These are phyloP conservation scores for Metalampra italica DNA, from an alignment of 2,888 invertebrate genomes.

Conservation along the genomic window DNA sequence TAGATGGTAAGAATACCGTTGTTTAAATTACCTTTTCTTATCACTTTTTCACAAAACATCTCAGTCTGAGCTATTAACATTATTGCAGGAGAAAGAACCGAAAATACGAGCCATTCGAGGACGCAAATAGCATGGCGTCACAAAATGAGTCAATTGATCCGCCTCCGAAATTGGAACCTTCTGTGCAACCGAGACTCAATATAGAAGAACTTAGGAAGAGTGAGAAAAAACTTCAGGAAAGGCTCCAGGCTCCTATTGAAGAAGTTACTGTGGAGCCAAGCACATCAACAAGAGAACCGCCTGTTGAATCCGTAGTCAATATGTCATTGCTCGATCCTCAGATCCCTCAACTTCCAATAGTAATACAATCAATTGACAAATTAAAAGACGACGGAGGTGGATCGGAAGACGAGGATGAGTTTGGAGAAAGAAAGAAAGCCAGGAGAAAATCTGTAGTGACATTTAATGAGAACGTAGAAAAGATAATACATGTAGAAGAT, in stretches of 20 bases:
- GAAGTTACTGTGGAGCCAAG: slow-evolving; percentile 27
- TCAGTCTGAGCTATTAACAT: slow-evolving; percentile 11
- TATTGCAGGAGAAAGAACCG: slow-evolving; percentile 44
- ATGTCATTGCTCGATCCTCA: slow-evolving; percentile 33
- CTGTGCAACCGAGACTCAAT: slow-evolving; percentile 46
- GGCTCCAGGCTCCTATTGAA: slow-evolving; percentile 48
- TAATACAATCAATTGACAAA: slow-evolving; percentile 66
- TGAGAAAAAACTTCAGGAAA: slow-evolving; percentile 59
- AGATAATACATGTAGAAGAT: slow-evolving; percentile 70
- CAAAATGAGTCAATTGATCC: slow-evolving; percentile 34
- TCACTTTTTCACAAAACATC: slow-evolving; percentile 15
- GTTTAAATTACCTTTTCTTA: slow-evolving; percentile 28
- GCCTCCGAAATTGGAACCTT: slow-evolving; percentile 32
- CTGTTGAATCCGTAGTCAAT: slow-evolving; percentile 33
- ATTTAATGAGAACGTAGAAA: slow-evolving; percentile 77
- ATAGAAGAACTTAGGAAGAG: slow-evolving; percentile 60
- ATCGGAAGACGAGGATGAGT: slow-evolving; percentile 61
- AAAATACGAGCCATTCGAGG: slow-evolving; percentile 52
- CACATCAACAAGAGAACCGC: slow-evolving; percentile 25
- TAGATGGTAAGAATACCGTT: slow-evolving; percentile 55
- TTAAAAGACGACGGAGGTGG: slow-evolving; percentile 53
- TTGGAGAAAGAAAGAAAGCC: slow-evolving; percentile 46
- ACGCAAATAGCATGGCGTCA: slow-evolving; percentile 48
- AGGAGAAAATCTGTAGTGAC: slow-evolving; percentile 73
- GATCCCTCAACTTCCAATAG: slow-evolving; percentile 38